Percentiles rank a stretch among this genome's conserved stretches.
Conservation (phyloP, 1,140 invertebrate species). For the Dendrolimus punctatus region DNA sequence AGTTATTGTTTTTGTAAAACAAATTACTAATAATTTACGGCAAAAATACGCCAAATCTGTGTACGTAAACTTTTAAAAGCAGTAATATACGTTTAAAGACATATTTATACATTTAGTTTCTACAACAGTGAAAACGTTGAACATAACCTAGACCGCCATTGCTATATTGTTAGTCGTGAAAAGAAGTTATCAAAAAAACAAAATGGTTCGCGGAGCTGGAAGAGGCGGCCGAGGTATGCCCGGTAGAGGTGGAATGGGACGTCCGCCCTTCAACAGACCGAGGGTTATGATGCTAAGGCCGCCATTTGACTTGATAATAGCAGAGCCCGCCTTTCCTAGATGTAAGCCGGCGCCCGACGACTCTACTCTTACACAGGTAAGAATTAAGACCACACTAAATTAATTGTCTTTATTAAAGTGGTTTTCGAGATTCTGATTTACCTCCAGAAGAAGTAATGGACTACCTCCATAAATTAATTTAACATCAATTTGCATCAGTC, state of each 20-base stretch:
- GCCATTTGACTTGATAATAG: conserved; percentile 92
- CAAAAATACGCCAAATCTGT: too few relatives aligned
- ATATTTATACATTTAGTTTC: not conserved
- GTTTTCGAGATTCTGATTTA: too few relatives aligned
- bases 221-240: conserved; percentile 72
- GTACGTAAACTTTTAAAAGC: not conserved
- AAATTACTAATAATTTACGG: too few relatives aligned
- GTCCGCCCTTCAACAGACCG: conserved; percentile 74
- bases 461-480: too few relatives aligned
- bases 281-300: conserved; percentile 87
- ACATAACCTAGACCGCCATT: too few relatives aligned
- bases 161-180: not conserved
- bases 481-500: too few relatives aligned
- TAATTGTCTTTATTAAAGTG: too few relatives aligned
- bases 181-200: not conserved
- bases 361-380: conserved; percentile 85
- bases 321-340: conserved; percentile 90
- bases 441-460: too few relatives aligned
- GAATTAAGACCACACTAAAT: not conserved
- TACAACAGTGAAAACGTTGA: not conserved
- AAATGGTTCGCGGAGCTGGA: conserved; percentile 68
- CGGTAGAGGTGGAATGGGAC: conserved; percentile 77
- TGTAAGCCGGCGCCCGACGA: conserved; percentile 92
- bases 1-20: too few relatives aligned
- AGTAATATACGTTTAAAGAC: not conserved